Evolutionary conservation across 2,888 invertebrate species (phyloP).

Genomic region (Heliconius cydno): DNA sequence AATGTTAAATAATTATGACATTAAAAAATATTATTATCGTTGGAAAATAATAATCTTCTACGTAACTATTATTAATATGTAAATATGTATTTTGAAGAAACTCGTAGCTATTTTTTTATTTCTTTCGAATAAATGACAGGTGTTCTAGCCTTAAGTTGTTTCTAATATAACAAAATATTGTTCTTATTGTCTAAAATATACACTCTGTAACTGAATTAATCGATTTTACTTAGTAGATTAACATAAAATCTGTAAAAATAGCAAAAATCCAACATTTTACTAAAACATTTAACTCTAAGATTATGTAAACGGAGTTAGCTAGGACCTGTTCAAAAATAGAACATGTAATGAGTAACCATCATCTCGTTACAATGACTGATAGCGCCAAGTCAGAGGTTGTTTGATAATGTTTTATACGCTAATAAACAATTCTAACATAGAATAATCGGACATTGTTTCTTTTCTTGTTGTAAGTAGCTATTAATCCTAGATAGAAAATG

Average conservation of each 20-base stretch:
- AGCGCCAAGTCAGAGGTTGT: slow-evolving; percentile 44
- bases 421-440: slow-evolving; percentile 42
- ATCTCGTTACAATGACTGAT: slow-evolving; percentile 53
- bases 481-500: slow-evolving; percentile 47
- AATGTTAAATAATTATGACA: not conserved
- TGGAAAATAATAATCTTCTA: not conserved
- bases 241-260: too few relatives aligned
- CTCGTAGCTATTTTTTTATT: too few relatives aligned
- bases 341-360: slow-evolving; percentile 43
- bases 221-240: too few relatives aligned
- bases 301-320: slow-evolving; percentile 10
- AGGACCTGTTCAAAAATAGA: slow-evolving; percentile 22
- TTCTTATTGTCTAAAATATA: not conserved
- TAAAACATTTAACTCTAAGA: too few relatives aligned
- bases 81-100: too few relatives aligned
- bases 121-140: too few relatives aligned
- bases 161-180: not conserved
- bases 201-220: not conserved
- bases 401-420: slow-evolving; percentile 48
- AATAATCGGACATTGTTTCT: slow-evolving; percentile 50
- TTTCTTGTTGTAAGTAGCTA: slow-evolving; percentile 40
- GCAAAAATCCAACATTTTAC: too few relatives aligned
- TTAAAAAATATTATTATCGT: not conserved
- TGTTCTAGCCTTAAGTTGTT: not conserved
- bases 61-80: too few relatives aligned